Percentiles rank a stretch among this genome's conserved stretches.
phyloP scores from a whole-genome alignment of 2,113 vertebrate genomes.

The Platysteira castanea region DNA sequence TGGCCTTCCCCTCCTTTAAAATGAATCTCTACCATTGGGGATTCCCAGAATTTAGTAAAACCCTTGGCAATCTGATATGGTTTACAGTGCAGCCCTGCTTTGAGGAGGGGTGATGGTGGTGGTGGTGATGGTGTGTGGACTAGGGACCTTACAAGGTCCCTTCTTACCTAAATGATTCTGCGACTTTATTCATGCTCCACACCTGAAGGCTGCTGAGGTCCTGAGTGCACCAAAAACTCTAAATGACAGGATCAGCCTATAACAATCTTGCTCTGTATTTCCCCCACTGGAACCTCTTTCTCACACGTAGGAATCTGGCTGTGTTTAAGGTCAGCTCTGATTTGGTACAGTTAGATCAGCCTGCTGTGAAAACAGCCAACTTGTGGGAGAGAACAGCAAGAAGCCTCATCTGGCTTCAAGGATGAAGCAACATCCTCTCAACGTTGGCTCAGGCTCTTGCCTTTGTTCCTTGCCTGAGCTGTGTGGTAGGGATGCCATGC shows the following conservation, averaged over 20 bases:
- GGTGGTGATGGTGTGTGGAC: background rate
- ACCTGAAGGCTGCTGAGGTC: background rate
- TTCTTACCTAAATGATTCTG: background rate
- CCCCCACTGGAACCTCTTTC: background rate
- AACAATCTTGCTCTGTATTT: background rate
- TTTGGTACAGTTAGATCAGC: background rate
- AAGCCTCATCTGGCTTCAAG: background rate
- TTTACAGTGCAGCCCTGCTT: background rate
- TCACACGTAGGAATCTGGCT: background rate
- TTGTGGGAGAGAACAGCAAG: background rate
- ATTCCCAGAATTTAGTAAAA: background rate
- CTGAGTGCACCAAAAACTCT: background rate
- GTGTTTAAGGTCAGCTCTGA: background rate
- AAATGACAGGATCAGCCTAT: background rate
- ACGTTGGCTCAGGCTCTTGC: accelerated
- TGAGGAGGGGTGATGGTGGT: background rate
- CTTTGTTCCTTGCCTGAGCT: background rate
- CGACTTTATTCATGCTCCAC: background rate
- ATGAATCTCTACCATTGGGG: background rate
- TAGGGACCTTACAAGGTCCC: background rate
- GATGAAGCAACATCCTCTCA: too few species aligned
- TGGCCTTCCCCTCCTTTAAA: background rate
- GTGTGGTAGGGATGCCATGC: background rate
- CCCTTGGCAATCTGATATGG: background rate
- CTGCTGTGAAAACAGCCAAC: background rate